Evolutionary conservation across 2,888 invertebrate genomes (phyloP), one percentile per base, ranked within the genome.

Genomic region (Eupithecia exiguata): DNA sequence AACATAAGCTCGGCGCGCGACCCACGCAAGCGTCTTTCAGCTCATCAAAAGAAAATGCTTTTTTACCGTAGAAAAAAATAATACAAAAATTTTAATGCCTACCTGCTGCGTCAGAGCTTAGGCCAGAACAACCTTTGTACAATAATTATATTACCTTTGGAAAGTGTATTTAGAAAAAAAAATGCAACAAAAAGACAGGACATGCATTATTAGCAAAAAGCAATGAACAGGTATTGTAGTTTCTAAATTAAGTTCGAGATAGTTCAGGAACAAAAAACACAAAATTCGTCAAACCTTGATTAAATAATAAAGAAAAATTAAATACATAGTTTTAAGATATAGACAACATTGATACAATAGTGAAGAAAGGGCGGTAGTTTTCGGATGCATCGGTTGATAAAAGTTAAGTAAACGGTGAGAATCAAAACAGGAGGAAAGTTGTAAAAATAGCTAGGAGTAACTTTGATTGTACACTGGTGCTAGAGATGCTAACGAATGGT

Each of bases 321-420:
- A 78, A 83, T 80, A 83, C 79, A 79, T 76, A 81, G 69, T 77
- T 81, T 78, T 77, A 80, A 80, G 82, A 80, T 82, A 88, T 84
- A 88, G 87, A 92, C 91, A 92, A 94, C 94, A 94, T 93, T 93
- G 93, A 93, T 92, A 94, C 94, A 94, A 93, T 94, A 94, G 94
- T 94, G 92, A 93, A 92, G 91, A 92, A 87, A 92, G 93, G 94
- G 93, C 94, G 94, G 94, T 92, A 93, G 91, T 89, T 85, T 87
- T 91, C 88, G 89, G 91, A 91, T 92, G 91, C 91, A 91, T 87
- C 89, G 87, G 87, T 86, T 88, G 86, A 84, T 88, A 88, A 84
- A 86, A 85, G 87, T 86, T 76, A 85, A 84, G 82, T 83, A 70
- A 78, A 79, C 79, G 79, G 38, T 79, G 79, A 75, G 71, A 78